Conservation (phyloP, 2,888 invertebrate species). For the Phasia obesa region DNA sequence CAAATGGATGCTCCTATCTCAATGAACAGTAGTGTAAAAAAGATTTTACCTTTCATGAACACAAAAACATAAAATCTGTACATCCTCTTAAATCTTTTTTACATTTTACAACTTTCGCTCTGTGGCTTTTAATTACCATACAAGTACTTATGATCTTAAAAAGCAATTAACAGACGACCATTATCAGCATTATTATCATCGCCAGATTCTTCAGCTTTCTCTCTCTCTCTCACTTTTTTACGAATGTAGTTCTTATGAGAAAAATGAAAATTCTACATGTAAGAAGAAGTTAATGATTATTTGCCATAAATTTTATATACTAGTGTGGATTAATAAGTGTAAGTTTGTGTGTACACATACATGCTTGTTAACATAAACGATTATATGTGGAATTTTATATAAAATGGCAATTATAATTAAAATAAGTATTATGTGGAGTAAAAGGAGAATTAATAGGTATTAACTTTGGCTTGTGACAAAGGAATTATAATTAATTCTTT, state of each 20-base stretch:
- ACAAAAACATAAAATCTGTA: not conserved
- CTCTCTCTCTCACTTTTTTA: not conserved
- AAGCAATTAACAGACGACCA: slow-evolving; percentile 21
- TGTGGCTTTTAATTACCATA: not conserved
- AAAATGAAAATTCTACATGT: not conserved
- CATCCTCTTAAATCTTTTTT: not conserved
- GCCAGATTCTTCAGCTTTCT: not conserved
- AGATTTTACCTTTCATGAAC: no score
- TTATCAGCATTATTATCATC: slow-evolving; percentile 4
- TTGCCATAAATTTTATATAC: not conserved
- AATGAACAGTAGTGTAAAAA: no score
- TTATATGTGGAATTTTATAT: not conserved
- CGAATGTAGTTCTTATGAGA: not conserved
- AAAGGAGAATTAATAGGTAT: not conserved
- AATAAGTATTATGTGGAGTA: not conserved
- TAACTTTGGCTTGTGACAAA: not conserved
- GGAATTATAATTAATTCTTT: not conserved
- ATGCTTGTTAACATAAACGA: not conserved
- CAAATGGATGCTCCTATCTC: no score
- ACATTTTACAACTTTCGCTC: not conserved
- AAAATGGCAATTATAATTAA: slow-evolving; percentile 19
- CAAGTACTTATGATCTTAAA: slow-evolving; percentile 9
- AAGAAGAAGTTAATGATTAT: slow-evolving; percentile 1
- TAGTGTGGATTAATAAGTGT: no score
- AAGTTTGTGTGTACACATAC: not conserved